Evolutionary conservation across 2,888 invertebrate genomes (phyloP), one percentile per base, ranked within the genome.

Genomic region (Eupithecia inturbata): DNA sequence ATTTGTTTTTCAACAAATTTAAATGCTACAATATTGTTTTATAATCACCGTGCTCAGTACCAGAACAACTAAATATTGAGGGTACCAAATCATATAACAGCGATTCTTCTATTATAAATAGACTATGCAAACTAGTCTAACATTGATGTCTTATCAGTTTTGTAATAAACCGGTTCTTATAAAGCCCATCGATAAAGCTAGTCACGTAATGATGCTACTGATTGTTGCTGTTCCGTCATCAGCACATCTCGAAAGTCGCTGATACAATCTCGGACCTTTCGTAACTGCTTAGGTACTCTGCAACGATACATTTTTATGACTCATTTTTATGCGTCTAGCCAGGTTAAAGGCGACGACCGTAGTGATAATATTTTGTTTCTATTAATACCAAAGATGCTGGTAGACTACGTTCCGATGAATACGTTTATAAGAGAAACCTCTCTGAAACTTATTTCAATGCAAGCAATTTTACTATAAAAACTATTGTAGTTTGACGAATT

Each of bases 121-220:
- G 68, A 49, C 16, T 71, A 70, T 31, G 33, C 39, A 71, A 67
- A 69, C 70, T 62, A 68, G 68, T 71, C 60, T 49, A 53, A 63
- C 49, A 73, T 53, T 66, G 45, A 72, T 74, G 64, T 62, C 41
- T 77, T 75, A 80, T 81, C 77, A 74, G 69, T 73, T 71, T 75
- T 79, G 72, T 77, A 79, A 79, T 76, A 77, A 77, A 82, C 83
- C 81, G 72, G 83, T 81, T 83, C 78, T 69, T 87, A 85, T 87
- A 88, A 89, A 89, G 88, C 88, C 85, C 84, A 81, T 85, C 82
- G 84, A 85, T 86, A 85, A 86, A 83, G 77, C 77, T 68, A 80
- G 86, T 93, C 92, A 89, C 89, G 89, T 89, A 93, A 93, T 84
- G 79, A 84, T 79, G 87, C 90, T 89, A 85, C 84, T 84, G 85